A percentile compares a stretch with the other conserved stretches of the same genome.
These are phyloP conservation scores for Rhogogaster chlorosoma DNA, from an alignment of 2,888 invertebrate species.

Conservation along the genomic window DNA sequence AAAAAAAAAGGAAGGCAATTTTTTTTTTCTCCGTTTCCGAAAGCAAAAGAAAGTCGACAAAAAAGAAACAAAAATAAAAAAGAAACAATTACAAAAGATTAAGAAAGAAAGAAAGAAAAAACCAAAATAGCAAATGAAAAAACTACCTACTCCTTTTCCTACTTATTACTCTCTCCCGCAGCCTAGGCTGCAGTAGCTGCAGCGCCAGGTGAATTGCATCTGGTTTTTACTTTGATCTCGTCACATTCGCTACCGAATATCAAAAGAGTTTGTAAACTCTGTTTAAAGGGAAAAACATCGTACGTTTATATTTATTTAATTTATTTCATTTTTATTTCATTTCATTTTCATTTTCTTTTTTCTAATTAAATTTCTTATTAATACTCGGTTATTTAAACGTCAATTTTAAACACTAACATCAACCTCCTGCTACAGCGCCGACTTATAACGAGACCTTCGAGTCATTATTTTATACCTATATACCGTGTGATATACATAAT, in stretches of 20 bases:
- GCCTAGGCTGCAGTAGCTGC: not conserved
- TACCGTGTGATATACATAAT: not conserved
- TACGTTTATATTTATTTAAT: not conserved
- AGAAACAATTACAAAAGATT: not conserved
- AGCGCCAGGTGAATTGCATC: not conserved
- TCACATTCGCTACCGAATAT: not conserved
- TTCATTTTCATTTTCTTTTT: not conserved
- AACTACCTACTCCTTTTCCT: not conserved
- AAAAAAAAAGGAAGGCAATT: not conserved
- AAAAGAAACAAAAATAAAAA: not conserved
- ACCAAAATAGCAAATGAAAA: not conserved
- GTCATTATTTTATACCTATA: not conserved
- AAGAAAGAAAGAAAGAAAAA: not conserved
- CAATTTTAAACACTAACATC: not conserved
- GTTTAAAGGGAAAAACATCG: not conserved
- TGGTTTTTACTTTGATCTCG: conserved; percentile 37
- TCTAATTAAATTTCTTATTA: conserved; percentile 5
- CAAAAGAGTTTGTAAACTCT: conserved; percentile 11
- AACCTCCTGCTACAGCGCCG: not conserved
- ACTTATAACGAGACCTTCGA: not conserved
- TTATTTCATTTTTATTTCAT: not conserved
- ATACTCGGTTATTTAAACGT: not conserved
- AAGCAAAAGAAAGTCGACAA: not conserved
- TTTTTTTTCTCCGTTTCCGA: not conserved
- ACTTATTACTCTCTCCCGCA: not conserved